Conservation (phyloP, 2,113 vertebrate species). For the Dipodomys stephensi region DNA sequence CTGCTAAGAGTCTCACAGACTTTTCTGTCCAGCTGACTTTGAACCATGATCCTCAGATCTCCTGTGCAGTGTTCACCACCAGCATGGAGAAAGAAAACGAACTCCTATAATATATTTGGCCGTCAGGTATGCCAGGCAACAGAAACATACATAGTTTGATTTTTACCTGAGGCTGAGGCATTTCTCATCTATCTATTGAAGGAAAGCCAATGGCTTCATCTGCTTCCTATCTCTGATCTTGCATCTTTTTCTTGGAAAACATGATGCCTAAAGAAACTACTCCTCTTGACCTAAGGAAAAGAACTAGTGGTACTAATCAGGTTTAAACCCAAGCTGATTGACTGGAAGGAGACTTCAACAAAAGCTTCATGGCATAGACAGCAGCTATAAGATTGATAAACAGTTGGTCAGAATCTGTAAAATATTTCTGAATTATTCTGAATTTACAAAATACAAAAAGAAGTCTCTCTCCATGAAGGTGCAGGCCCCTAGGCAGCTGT, state of each 20-base stretch:
- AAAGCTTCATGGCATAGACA: neutral
- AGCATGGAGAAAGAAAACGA: too few species aligned
- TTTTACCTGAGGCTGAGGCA: neutral
- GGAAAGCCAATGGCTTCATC: neutral
- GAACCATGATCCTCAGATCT: too few species aligned
- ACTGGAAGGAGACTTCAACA: neutral
- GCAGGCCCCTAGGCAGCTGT: slow-evolving; percentile 1
- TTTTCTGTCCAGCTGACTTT: too few species aligned
- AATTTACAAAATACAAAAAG: slow-evolving; percentile 27
- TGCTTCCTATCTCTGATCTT: neutral
- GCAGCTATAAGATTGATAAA: neutral
- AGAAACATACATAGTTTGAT: neutral
- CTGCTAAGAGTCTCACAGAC: too few species aligned
- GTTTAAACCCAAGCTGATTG: slow-evolving; percentile 21
- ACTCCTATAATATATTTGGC: neutral
- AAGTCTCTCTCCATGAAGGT: neutral
- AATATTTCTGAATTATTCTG: slow-evolving; percentile 45
- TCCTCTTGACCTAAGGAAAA: slow-evolving; percentile 12
- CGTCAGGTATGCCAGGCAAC: neutral
- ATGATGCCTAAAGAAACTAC: neutral
- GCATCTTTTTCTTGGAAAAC: neutral
- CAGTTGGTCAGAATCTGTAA: neutral
- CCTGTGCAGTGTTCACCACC: too few species aligned
- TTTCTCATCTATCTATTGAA: neutral
- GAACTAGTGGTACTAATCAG: neutral